Base-by-base conservation (phyloP, 64 coral and sea anemone species). In the Actinia equina region DNA sequence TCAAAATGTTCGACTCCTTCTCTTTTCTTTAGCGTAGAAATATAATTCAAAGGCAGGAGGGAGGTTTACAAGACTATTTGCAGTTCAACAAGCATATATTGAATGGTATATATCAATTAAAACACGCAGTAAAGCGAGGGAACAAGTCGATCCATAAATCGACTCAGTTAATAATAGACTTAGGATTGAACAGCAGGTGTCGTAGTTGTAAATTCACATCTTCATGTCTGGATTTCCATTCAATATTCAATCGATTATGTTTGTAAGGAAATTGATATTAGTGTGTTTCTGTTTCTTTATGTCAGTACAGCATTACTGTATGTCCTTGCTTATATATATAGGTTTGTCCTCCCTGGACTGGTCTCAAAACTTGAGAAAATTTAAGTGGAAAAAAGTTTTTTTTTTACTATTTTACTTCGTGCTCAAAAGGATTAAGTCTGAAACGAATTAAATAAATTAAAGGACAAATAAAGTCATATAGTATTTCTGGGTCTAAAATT, bases 221-320 rank as follows among this genome's bases (percentile, higher is more conserved):
- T 74, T 41, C 69, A 74, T 15, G 26, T 15, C 69, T 74, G 69
- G 25, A 74, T 74, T 74, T 74, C 26, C 69, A 74, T 74, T 74
- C 69, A 74, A 74, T 74, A 74, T 41, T 30, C 69, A 74, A 74
- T 74, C 69, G 26, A 30, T 74, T 74, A 74, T 41, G n/a, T 74
- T 41, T 26, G 12, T 1, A 10, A 30, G 10, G 69, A 74, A 41
- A 74, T 11, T 26, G 7, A 27, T 26, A 6, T 74, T 16, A 74
- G 69, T 7, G 14, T 12, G 10, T 74, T 30, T 74, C 12, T 74
- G 69, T 30, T 74, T 30, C 8, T 26, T 42, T 74, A 41, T 74
- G 69, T 41, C 25, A 30, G 15, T 71, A 41, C 13, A 74, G 27
- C 12, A 74, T 74, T 74, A 74, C 2, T 41, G 26, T 30, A 74